phyloP scores from a whole-genome alignment of 2,888 invertebrate species.

The Synergus umbraculus region DNA sequence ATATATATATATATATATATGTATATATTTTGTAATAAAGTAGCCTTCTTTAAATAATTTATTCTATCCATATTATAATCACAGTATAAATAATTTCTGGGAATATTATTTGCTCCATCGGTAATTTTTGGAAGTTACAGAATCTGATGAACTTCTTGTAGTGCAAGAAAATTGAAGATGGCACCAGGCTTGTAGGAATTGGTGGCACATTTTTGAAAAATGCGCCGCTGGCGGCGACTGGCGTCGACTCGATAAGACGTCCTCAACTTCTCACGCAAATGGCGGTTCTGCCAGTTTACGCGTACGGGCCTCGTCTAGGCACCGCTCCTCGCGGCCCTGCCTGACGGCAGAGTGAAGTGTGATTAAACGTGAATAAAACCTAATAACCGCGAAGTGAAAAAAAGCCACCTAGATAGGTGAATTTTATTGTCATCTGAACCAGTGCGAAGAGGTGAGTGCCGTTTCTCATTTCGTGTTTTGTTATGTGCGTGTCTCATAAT shows the following conservation, averaged over 20 bases:
- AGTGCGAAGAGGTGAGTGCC: slow-evolving; percentile 21
- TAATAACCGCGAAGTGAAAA: slow-evolving; percentile 6
- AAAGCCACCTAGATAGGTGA: slow-evolving; percentile 11
- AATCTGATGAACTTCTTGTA: not conserved
- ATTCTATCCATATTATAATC: not conserved
- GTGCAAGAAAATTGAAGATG: not conserved
- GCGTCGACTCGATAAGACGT: slow-evolving; percentile 35
- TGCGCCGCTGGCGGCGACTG: slow-evolving; percentile 19
- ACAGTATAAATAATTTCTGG: not conserved
- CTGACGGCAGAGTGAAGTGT: slow-evolving; percentile 52
- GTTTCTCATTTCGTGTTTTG: slow-evolving; percentile 7
- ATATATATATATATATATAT: not conserved
- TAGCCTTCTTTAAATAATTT: not conserved
- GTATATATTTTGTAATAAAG: not conserved
- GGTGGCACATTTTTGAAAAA: not conserved
- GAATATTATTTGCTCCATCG: no score
- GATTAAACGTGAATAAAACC: not conserved
- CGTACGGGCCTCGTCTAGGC: slow-evolving; percentile 67
- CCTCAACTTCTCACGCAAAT: slow-evolving; percentile 61
- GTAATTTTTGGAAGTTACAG: no score
- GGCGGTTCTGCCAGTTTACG: slow-evolving; percentile 68
- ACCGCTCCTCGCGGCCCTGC: slow-evolving; percentile 64
- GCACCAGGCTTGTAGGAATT: not conserved
- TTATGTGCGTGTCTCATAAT: slow-evolving; percentile 13
- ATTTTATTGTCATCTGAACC: slow-evolving; percentile 4